Conservation (phyloP, 2,113 vertebrate species). For the Zosterops lateralis region DNA sequence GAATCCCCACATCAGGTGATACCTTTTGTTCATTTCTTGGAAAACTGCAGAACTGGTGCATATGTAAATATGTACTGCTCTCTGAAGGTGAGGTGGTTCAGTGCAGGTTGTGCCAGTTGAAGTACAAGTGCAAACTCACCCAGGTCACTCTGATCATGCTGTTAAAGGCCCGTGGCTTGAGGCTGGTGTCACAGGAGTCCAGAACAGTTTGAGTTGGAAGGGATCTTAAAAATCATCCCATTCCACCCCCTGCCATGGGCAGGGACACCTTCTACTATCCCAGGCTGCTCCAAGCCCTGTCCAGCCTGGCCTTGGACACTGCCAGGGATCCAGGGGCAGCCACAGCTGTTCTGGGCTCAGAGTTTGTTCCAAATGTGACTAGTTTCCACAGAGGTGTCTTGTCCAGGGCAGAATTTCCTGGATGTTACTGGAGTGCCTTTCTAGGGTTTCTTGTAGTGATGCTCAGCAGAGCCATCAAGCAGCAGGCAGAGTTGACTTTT, state of each 20-base stretch:
- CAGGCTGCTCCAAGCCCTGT: fast-evolving
- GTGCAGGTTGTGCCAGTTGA: background rate
- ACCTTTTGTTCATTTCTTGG: background rate
- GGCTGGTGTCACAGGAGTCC: background rate
- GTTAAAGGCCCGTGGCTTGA: fast-evolving
- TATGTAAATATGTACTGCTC: background rate
- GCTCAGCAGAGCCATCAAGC: background rate
- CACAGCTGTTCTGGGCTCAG: background rate
- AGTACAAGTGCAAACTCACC: background rate
- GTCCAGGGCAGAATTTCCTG: background rate
- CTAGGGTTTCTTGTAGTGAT: background rate
- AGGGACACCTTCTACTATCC: background rate
- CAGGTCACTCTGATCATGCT: background rate
- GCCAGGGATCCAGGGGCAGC: background rate
- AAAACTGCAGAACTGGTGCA: background rate
- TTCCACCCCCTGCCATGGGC: background rate
- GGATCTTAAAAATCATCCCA: background rate
- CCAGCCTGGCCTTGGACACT: background rate
- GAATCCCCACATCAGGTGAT: background rate
- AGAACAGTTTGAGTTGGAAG: background rate
- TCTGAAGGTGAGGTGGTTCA: background rate
- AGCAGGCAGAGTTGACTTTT: background rate
- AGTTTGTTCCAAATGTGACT: background rate
- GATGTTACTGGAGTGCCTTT: background rate
- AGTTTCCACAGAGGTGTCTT: background rate